Evolutionary conservation across 2,113 vertebrate genomes (phyloP), one percentile per base, ranked within the genome.

Genomic region (Acrocephalus kingi): DNA sequence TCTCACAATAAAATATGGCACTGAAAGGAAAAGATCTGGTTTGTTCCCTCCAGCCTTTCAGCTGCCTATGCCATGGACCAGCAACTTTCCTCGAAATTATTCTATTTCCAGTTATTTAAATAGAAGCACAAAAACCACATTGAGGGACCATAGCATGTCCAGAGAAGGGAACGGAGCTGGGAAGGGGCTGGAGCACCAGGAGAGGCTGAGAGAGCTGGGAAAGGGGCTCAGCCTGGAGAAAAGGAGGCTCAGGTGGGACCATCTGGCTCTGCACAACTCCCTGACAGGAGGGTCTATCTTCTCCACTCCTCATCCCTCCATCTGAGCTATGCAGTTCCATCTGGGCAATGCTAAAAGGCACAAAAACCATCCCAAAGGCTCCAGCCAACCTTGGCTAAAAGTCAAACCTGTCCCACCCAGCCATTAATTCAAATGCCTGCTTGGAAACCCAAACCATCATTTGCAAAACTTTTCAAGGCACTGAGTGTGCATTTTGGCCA

Each of bases 11-110:
- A 54, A 54, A 37, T 2, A 7, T 2, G 21, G 19, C 37, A 15
- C 8, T n/a, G 1, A 66, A 59, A 84, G 61, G 37, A 27, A 45
- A 72, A 51, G 31, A 35, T 19, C 3, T 0, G 0, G 4, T 48
- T 56, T 19, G 10, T 31, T 64, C 24, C 30, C 48, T 22, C 25
- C 55, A 41, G 45, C 30, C 13, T 71, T n/a, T 35, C 54, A 30
- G 22, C 30, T 54, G 24, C 35, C 48, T 31, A 37, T 68, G 48
- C 35, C 48, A n/a, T 0, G 1, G n/a, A 49, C 31, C 24, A 23
- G 33, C 5, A 24, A 19, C 4, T 5, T 11, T 51, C 55, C 39
- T 30, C 3, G 2, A 48, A 35, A 20, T 12, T 13, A 30, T 78
- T 82, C 51, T 28, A 61, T 52, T 58, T 62, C 28, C 3, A 54